phyloP scores from a whole-genome alignment of 1,140 invertebrate genomes.

The Lepidurus couesii region DNA sequence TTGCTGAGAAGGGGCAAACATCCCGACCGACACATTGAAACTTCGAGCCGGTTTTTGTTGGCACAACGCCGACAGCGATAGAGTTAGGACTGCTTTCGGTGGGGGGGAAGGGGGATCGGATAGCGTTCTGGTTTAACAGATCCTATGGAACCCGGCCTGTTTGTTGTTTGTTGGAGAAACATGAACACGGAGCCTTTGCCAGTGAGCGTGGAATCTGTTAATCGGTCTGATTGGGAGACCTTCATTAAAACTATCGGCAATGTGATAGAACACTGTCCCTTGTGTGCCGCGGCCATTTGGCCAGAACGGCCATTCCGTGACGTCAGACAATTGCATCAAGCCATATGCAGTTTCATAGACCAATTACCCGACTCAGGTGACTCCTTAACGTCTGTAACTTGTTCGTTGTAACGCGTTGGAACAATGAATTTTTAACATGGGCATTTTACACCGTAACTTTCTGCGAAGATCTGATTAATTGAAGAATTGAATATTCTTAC shows the following conservation, averaged over 20 bases:
- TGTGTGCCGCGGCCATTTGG: constrained; percentile 50
- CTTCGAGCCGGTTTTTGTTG: constrained; percentile 15
- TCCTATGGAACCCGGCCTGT: background rate
- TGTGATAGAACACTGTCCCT: constrained; percentile 56
- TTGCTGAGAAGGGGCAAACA: no score
- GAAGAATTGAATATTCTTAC: background rate
- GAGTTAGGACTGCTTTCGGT: background rate
- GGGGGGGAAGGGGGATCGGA: background rate
- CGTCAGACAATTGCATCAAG: constrained; percentile 48
- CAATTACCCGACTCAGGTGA: constrained; percentile 50
- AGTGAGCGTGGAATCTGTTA: constrained; percentile 42
- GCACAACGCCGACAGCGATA: constrained; percentile 13
- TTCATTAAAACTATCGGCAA: constrained; percentile 58
- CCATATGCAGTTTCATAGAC: constrained; percentile 54
- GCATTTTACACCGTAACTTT: background rate
- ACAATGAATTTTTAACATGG: background rate
- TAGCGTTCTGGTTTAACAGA: constrained; percentile 22
- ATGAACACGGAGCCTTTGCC: background rate
- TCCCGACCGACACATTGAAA: background rate
- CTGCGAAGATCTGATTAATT: no score
- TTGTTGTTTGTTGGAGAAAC: constrained; percentile 21
- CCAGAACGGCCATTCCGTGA: constrained; percentile 51
- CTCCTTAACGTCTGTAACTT: constrained; percentile 24
- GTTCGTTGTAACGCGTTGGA: background rate
- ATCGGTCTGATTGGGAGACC: constrained; percentile 50